A percentile compares a stretch with the other conserved stretches of the same genome.
Conservation (phyloP, 2,888 invertebrate species). For the Exocentrus adspersus region DNA sequence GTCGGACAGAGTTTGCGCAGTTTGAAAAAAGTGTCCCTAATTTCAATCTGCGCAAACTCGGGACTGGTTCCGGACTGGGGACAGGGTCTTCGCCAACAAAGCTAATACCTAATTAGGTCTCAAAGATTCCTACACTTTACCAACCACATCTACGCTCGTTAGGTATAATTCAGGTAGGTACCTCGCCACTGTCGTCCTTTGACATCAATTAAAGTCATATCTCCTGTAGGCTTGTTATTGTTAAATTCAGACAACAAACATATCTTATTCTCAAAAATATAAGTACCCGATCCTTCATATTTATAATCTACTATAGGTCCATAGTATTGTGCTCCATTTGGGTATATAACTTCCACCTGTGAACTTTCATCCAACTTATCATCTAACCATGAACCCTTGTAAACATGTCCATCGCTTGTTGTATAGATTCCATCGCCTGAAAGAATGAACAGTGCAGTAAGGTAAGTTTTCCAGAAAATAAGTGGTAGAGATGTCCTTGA, state of each 20-base stretch:
- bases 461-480: not conserved
- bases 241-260: conserved; percentile 64
- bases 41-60: no score
- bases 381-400: conserved; percentile 68
- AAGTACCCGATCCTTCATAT: conserved; percentile 63
- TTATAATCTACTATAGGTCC: conserved; percentile 66
- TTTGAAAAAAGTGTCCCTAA: no score
- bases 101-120: not conserved
- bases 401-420: conserved; percentile 70
- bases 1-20: no score
- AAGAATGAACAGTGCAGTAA: not conserved
- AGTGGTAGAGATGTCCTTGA: no score
- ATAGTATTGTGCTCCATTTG: conserved; percentile 44
- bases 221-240: conserved; percentile 66
- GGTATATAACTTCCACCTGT: conserved; percentile 53
- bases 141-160: not conserved
- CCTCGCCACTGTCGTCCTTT: conserved; percentile 68
- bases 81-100: no score
- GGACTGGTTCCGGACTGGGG: no score
- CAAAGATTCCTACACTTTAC: not conserved
- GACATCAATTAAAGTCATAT: conserved; percentile 65
- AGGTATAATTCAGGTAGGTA: not conserved
- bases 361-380: conserved; percentile 63
- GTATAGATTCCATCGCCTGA: conserved; percentile 64
- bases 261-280: conserved; percentile 66